phyloP scores from a whole-genome alignment of 1,140 invertebrate species.

The Eciton burchellii region DNA sequence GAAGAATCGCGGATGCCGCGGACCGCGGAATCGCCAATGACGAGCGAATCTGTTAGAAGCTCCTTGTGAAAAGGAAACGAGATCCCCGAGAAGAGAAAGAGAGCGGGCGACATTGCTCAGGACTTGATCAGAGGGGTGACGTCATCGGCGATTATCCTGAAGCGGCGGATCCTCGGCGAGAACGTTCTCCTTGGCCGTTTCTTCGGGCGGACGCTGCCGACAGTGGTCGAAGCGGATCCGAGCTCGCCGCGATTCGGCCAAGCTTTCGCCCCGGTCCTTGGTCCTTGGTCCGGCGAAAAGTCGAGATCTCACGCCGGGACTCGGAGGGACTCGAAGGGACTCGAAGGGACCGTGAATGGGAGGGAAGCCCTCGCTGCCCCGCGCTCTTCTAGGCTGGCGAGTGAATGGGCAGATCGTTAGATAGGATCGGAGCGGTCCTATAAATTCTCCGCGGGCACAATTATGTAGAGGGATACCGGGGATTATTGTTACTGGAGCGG shows the following conservation, averaged over 20 bases:
- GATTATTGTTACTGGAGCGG: conserved; percentile 79
- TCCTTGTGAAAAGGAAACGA: conserved; percentile 69
- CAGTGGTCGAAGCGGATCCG: too few species aligned
- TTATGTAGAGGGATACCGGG: conserved; percentile 81
- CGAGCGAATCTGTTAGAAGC: conserved; percentile 69
- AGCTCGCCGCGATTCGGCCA: too few species aligned
- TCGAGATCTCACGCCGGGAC: too few species aligned
- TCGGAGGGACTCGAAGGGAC: too few species aligned
- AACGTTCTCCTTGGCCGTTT: too few species aligned
- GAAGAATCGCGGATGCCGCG: conserved; percentile 59
- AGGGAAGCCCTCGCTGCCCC: conserved; percentile 69
- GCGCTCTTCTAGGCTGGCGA: conserved; percentile 74
- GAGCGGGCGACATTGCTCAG: conserved; percentile 34
- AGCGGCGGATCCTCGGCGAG: conserved; percentile 46
- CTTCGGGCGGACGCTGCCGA: too few species aligned
- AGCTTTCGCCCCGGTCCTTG: too few species aligned
- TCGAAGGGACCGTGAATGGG: too few species aligned
- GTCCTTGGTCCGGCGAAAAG: too few species aligned
- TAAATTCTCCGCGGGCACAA: conserved; percentile 82
- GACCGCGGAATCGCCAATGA: conserved; percentile 70
- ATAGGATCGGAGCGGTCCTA: conserved; percentile 80
- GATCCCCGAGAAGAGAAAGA: conserved; percentile 14
- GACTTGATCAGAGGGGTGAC: conserved; percentile 67
- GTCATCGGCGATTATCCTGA: conserved; percentile 69
- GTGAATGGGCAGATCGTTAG: conserved; percentile 82